A percentile compares a stretch with the other conserved stretches of the same genome.
Conservation (phyloP, 2,888 invertebrate species). For the Lycia hirtaria region DNA sequence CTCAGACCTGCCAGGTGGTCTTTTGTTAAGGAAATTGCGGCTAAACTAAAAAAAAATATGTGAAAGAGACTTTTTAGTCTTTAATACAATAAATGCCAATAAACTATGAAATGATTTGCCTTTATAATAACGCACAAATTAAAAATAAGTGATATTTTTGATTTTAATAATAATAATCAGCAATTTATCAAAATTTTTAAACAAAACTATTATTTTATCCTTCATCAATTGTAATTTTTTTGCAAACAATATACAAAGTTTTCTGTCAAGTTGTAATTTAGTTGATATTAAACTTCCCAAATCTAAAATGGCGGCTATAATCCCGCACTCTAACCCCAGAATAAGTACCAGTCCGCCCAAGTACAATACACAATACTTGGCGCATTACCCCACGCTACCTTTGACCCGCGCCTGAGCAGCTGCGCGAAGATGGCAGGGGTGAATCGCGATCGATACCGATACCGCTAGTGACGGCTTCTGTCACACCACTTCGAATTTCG, state of each 20-base stretch:
- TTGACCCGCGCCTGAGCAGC: conserved; percentile 81
- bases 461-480: conserved; percentile 16
- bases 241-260: background rate
- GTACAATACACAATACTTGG: conserved; percentile 55
- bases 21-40: conserved; percentile 36
- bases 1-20: conserved; percentile 46
- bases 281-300: conserved; percentile 26
- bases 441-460: conserved; percentile 70
- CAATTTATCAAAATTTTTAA: too few relatives aligned
- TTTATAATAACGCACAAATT: too few relatives aligned
- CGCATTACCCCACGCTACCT: conserved; percentile 68
- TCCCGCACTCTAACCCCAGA: conserved; percentile 58
- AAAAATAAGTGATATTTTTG: too few relatives aligned
- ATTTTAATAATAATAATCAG: too few relatives aligned
- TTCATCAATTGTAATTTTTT: too few relatives aligned
- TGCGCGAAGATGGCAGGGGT: conserved; percentile 77
- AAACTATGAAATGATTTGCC: too few relatives aligned
- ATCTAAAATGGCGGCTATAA: conserved; percentile 67
- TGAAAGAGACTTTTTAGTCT: conserved; percentile 11
- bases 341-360: conserved; percentile 15
- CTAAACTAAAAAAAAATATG: background rate
- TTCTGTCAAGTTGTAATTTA: background rate
- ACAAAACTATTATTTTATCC: too few relatives aligned
- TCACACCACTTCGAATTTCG: conserved; percentile 35
- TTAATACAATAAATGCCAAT: too few relatives aligned